Percentiles rank a stretch among this genome's conserved stretches.
Evolutionary conservation across 1,140 invertebrate species (phyloP).

Genomic region (Atta cephalotes): DNA sequence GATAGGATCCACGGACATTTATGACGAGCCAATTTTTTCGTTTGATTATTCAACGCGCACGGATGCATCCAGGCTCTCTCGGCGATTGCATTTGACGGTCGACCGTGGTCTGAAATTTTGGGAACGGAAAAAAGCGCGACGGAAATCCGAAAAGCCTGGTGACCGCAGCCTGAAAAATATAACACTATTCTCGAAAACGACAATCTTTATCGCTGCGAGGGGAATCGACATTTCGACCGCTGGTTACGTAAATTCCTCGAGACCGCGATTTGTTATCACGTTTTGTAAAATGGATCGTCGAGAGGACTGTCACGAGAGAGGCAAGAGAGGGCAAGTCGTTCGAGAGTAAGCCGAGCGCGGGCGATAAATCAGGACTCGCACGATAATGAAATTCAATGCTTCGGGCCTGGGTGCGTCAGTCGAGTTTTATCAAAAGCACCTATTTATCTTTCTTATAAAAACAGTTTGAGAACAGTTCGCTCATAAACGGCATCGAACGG

Average conservation of each 20-base stretch:
- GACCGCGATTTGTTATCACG: slow-evolving; percentile 37
- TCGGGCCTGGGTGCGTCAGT: slow-evolving; percentile 48
- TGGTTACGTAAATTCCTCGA: neutral
- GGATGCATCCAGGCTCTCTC: slow-evolving; percentile 29
- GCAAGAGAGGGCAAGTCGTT: neutral
- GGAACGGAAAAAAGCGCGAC: slow-evolving; percentile 30
- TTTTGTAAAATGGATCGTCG: slow-evolving; percentile 41
- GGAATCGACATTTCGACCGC: neutral
- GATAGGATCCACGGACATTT: slow-evolving; percentile 21
- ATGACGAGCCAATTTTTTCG: slow-evolving; percentile 52
- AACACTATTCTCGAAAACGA: slow-evolving; percentile 20
- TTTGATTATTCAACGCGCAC: slow-evolving; percentile 58
- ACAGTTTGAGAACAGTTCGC: slow-evolving; percentile 74
- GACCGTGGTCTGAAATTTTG: slow-evolving; percentile 35
- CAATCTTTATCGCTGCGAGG: slow-evolving; percentile 8
- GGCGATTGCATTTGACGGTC: slow-evolving; percentile 51
- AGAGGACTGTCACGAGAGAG: neutral
- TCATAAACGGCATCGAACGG: slow-evolving; percentile 71
- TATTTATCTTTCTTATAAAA: slow-evolving; percentile 76
- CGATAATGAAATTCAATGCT: slow-evolving; percentile 74
- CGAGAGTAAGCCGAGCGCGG: slow-evolving; percentile 23
- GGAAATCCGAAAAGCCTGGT: slow-evolving; percentile 5
- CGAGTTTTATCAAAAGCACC: slow-evolving; percentile 72
- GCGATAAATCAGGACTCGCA: slow-evolving; percentile 67
- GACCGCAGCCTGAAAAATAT: slow-evolving; percentile 18